Evolutionary conservation across 2,888 invertebrate genomes (phyloP), one percentile per base, ranked within the genome.

Genomic region (Dugesia japonica): DNA sequence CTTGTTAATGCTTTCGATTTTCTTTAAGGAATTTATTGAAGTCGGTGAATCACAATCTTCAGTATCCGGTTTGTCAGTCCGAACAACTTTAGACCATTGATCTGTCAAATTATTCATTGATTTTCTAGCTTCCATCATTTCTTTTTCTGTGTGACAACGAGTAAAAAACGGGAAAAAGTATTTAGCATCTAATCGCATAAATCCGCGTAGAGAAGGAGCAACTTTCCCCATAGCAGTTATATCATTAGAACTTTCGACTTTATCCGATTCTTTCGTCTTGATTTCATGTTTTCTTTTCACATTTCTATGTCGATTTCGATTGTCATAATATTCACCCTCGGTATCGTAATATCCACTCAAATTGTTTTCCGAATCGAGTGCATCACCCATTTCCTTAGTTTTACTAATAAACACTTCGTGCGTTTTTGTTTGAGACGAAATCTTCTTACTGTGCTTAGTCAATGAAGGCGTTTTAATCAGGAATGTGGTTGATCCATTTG

Each of bases 161-260:
- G 94, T 95, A 82, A 97, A 94, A 86, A 97, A 94, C 13, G 97
- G 97, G 80, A 91, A 92, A 80, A 97, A 89, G 86, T 92, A 95
- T 83, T 92, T 92, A 81, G 92, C 88, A 85, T 97, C 95, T 82
- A 92, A 88, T 80, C 90, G 89, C 0, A 92, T 91, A 84, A 97
- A 95, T 33, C 94, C 94, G 81, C 89, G 71, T 17, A 71, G 56
- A 56, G 56, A 56, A 56, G 56, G 56, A 56, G 56, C 56, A 23
- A 56, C 56, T 56, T 56, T 56, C n/a, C 56, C 56, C 56, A 56
- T 56, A 9, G 56, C 56, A 13, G 56, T 56, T 20, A 56, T n/a
- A 56, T 56, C 56, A 31, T 31, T 31, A n/a, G n/a, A n/a, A n/a
- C 56, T 23, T 9, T 56, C 56, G 7, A n/a, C 56, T 20, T n/a